A percentile compares a stretch with the other conserved stretches of the same genome.
These are phyloP conservation scores for Rhodeus uyekii DNA, from an alignment of 2,797 vertebrate species.

Conservation along the genomic window DNA sequence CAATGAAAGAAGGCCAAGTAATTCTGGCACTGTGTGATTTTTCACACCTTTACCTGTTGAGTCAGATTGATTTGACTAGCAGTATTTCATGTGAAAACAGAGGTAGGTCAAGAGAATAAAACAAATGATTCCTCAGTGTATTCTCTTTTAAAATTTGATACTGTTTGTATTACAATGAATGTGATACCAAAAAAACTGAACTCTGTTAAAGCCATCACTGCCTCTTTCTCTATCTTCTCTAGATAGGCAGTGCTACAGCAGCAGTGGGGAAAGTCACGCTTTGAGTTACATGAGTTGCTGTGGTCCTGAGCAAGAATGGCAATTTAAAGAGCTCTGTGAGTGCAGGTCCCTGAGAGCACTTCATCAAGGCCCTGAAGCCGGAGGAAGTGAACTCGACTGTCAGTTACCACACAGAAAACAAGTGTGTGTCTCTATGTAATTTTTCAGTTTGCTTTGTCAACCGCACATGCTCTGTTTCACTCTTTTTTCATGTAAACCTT, in stretches of 20 bases:
- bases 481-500: not conserved
- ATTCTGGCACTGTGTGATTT: conserved; percentile 18
- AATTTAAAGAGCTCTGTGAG: conserved; percentile 46
- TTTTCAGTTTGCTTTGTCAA: not conserved
- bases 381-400: conserved; percentile 4
- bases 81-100: conserved; percentile 19
- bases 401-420: conserved; percentile 24
- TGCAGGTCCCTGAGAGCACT: conserved; percentile 8
- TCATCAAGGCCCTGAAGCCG: not conserved
- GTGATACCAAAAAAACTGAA: conserved; percentile 14
- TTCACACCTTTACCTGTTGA: conserved; percentile 31
- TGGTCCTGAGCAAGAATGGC: conserved; percentile 49
- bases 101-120: conserved; percentile 24
- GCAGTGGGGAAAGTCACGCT: conserved; percentile 23
- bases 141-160: conserved; percentile 47
- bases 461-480: not conserved
- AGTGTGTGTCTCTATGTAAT: not conserved
- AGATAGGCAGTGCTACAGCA: conserved; percentile 31
- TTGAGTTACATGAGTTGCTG: conserved; percentile 48
- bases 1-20: conserved; percentile 25
- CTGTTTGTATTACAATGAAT: conserved; percentile 22
- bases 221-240: conserved; percentile 6
- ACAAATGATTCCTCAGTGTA: conserved; percentile 17
- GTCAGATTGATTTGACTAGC: conserved; percentile 12
- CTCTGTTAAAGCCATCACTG: conserved; percentile 47